Evolutionary conservation across 1,140 invertebrate genomes (phyloP).

Genomic region (Drosophila nikananu): DNA sequence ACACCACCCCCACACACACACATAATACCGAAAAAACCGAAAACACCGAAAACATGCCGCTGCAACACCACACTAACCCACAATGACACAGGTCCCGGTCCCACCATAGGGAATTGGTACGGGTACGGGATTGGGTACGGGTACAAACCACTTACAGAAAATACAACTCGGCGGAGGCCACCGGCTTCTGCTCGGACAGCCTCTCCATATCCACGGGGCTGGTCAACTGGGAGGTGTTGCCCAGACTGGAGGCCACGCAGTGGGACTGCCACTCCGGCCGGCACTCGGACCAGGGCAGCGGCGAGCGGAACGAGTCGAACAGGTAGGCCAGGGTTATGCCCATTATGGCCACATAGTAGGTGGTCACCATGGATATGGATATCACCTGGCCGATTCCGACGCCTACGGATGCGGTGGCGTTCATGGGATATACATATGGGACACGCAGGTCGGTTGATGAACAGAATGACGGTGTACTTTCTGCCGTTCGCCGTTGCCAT

Average conservation of each 20-base stretch:
- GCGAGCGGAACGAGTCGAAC: constrained; percentile 87
- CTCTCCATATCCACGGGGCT: constrained; percentile 29
- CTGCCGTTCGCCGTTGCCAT: constrained; percentile 12
- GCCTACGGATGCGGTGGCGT: constrained; percentile 86
- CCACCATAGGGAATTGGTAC: constrained; percentile 11
- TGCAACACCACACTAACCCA: constrained; percentile 31
- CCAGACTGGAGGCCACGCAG: constrained; percentile 84
- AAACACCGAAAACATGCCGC: constrained; percentile 39
- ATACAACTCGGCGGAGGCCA: constrained; percentile 83
- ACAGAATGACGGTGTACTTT: constrained; percentile 26
- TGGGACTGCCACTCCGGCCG: constrained; percentile 87
- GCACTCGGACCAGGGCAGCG: constrained; percentile 90
- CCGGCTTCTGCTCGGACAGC: constrained; percentile 36
- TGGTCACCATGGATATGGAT: constrained; percentile 89
- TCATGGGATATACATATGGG: constrained; percentile 17
- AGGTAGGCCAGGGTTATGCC: constrained; percentile 90
- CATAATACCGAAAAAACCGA: constrained; percentile 22
- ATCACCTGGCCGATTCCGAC: constrained; percentile 91
- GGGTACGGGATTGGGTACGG: background rate
- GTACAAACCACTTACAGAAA: constrained; percentile 80
- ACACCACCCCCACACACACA: constrained; percentile 13
- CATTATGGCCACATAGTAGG: constrained; percentile 91
- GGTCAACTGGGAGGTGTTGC: constrained; percentile 43
- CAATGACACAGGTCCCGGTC: constrained; percentile 20
- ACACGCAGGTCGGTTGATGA: constrained; percentile 37